Evolutionary conservation across 2,113 vertebrate species (phyloP), one percentile per base, ranked within the genome.

Genomic region (Cynocephalus volans): DNA sequence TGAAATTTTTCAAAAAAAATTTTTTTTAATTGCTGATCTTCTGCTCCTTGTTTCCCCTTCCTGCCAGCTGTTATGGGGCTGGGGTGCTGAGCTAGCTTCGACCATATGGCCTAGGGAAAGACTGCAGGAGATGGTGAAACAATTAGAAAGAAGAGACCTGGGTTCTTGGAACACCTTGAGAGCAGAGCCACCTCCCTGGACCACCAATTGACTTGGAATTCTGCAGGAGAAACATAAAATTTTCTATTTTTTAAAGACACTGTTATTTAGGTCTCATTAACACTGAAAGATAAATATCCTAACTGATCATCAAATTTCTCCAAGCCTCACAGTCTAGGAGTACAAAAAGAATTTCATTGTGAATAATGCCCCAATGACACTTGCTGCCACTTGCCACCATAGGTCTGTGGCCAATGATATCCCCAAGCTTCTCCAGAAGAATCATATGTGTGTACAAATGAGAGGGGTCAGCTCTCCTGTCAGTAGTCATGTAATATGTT

Each of bases 1-100:
- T 64, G 19, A 70, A 80, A 52, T 13, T 80, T 95, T 95, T 85
- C 28, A 81, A 82, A 92, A 69, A 81, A 82, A 92, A 69, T 24
- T 18, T 13, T 81, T 82, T 83, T 88, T 7, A 28, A 45, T 23
- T 69, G 10, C 26, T 69, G 28, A 24, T 69, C 26, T 84, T 62
- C 77, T 33, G n/a, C 31, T 50, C 60, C 54, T 56, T 69, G 15
- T 76, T 56, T 48, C 28, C 28, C 48, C 36, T 12, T 54, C 54
- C 50, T 58, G 18, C 33, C 26, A 21, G 13, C 50, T 18, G n/a
- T 33, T 81, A 60, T 48, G 6, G 58, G 62, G 45, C 15, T 23
- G 1, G 45, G n/a, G n/a, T 17, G 45, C 36, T 80, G 67, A 82
- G 9, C 60, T 41, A 9, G 17, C 28, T 60, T 69, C 24, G 58